phyloP scores from a whole-genome alignment of 2,113 vertebrate species.

The Chroicocephalus ridibundus region DNA sequence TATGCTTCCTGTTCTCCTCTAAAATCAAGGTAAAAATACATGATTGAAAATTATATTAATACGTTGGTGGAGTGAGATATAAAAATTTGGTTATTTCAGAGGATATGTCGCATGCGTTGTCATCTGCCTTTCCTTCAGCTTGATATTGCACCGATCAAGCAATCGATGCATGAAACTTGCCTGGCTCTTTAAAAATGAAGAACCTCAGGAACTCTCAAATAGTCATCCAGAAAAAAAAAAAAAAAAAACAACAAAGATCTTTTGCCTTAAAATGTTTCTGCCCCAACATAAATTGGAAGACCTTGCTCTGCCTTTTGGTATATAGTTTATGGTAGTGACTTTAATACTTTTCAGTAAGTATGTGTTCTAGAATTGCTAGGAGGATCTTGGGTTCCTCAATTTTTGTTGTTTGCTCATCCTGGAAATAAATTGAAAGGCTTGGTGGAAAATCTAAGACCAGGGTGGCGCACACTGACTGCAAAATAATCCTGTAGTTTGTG shows the following conservation, averaged over 20 bases:
- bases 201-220: not conserved
- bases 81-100: not conserved
- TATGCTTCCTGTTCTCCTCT: not conserved
- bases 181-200: not conserved
- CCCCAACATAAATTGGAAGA: not conserved
- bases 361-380: not conserved
- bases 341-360: not conserved
- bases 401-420: not conserved
- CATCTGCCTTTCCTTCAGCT: not conserved
- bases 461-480: not conserved
- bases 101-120: not conserved
- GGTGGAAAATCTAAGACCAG: not conserved
- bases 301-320: not conserved
- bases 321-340: not conserved
- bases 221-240: not conserved
- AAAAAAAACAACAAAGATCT: not conserved
- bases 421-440: not conserved
- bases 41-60: not conserved
- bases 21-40: not conserved
- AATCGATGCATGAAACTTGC: accelerated
- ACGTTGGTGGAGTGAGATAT: not conserved
- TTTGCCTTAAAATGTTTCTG: not conserved
- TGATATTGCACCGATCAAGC: not conserved
- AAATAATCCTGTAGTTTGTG: not conserved
- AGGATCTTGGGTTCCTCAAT: not conserved